These are phyloP conservation scores for Orthonyx spaldingii DNA, from an alignment of 2,113 vertebrate species.

Conservation along the genomic window DNA sequence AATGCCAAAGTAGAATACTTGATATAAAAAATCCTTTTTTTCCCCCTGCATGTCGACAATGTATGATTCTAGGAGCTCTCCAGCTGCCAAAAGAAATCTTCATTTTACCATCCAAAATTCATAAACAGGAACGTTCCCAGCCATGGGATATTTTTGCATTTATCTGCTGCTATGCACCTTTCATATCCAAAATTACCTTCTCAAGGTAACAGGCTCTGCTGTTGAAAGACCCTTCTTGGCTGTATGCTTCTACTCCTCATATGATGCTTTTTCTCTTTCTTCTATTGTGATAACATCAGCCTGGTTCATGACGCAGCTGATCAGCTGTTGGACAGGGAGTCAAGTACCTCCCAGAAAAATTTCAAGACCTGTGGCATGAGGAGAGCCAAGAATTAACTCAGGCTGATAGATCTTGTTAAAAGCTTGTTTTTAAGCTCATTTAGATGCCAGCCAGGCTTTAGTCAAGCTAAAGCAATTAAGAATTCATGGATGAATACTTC, in stretches of 20 bases:
- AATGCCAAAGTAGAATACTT: not conserved
- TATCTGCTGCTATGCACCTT: not conserved
- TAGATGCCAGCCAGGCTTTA: constrained; percentile 2
- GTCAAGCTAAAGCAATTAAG: constrained; percentile 9
- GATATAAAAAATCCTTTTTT: not conserved
- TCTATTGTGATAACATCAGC: not conserved
- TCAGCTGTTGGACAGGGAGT: not conserved
- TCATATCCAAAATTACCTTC: not conserved
- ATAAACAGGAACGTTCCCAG: not conserved
- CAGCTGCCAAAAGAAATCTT: not conserved
- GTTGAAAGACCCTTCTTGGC: not conserved
- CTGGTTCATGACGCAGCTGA: not conserved
- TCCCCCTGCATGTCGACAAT: not conserved
- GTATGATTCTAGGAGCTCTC: not conserved
- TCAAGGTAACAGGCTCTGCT: not conserved
- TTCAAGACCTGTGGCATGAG: not conserved
- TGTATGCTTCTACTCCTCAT: not conserved
- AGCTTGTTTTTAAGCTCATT: not conserved
- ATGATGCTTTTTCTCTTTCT: not conserved
- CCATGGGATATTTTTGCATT: not conserved
- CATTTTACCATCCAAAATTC: not conserved
- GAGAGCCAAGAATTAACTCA: not conserved
- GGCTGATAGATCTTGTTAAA: not conserved
- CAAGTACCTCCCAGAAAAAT: not conserved
- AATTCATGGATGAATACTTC: constrained; percentile 34